Percentiles rank a stretch among this genome's conserved stretches.
Evolutionary conservation across 2,113 vertebrate genomes (phyloP).

Genomic region (Trogon surrucura): DNA sequence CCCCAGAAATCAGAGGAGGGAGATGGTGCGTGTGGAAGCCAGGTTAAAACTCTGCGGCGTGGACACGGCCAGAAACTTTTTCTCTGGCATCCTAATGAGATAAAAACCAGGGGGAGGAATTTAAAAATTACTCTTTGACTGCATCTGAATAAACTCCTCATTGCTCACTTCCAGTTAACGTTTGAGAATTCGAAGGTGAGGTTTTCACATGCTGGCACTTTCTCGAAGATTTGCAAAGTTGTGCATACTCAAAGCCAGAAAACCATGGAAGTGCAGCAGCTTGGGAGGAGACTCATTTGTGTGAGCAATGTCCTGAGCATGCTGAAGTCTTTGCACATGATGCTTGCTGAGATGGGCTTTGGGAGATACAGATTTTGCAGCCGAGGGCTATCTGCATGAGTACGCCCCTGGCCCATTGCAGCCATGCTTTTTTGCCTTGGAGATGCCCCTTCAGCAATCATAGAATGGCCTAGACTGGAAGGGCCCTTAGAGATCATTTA

Average conservation of each 20-base stretch:
- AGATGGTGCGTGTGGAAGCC: not conserved
- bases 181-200: not conserved
- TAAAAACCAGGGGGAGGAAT: not conserved
- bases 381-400: accelerated
- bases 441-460: not conserved
- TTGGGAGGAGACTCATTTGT: accelerated
- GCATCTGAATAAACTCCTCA: not conserved
- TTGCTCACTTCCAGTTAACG: not conserved
- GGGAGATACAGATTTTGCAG: not conserved
- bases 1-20: not conserved
- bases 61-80: accelerated
- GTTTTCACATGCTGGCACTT: not conserved
- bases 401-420: accelerated
- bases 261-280: not conserved
- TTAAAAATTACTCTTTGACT: not conserved
- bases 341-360: not conserved
- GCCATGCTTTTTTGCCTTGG: not conserved
- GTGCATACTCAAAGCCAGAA: not conserved
- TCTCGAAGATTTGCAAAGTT: not conserved
- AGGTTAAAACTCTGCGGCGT: not conserved
- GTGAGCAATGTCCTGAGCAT: accelerated
- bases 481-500: no score
- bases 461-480: no score
- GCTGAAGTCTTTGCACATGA: not conserved
- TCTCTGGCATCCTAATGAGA: not conserved